These are phyloP conservation scores for Scaptomyza montana DNA, from an alignment of 1,140 invertebrate genomes.

Conservation along the genomic window DNA sequence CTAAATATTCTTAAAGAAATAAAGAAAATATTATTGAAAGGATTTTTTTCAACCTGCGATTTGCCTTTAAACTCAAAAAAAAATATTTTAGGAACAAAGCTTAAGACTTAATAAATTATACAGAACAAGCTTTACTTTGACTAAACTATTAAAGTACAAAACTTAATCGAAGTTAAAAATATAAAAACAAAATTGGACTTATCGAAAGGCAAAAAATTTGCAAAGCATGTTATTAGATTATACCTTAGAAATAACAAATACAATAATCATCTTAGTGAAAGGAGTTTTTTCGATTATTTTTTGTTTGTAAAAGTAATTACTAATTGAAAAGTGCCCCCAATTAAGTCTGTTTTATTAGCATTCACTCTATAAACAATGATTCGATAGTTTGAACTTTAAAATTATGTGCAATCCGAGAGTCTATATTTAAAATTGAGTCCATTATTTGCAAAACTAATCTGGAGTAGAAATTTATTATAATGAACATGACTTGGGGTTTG, in stretches of 20 bases:
- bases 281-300: not conserved
- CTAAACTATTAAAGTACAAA: no score
- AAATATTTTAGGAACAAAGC: no score
- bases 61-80: no score
- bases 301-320: not conserved
- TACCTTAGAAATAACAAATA: not conserved
- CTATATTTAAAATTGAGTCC: not conserved
- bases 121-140: no score
- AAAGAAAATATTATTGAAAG: no score
- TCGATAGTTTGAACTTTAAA: not conserved
- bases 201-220: no score
- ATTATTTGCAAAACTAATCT: conserved; percentile 11
- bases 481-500: not conserved
- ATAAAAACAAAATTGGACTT: not conserved
- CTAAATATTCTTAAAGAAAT: no score
- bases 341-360: not conserved
- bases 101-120: no score
- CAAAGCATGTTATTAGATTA: not conserved
- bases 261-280: not conserved
- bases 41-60: no score
- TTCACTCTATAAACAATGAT: conserved; percentile 1
- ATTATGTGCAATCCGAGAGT: not conserved
- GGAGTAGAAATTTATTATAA: conserved; percentile 15
- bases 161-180: no score
- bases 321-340: not conserved